A percentile compares a stretch with the other conserved stretches of the same genome.
Evolutionary conservation across 2,888 invertebrate genomes (phyloP).

Genomic region (Megalurothrips usitatus): DNA sequence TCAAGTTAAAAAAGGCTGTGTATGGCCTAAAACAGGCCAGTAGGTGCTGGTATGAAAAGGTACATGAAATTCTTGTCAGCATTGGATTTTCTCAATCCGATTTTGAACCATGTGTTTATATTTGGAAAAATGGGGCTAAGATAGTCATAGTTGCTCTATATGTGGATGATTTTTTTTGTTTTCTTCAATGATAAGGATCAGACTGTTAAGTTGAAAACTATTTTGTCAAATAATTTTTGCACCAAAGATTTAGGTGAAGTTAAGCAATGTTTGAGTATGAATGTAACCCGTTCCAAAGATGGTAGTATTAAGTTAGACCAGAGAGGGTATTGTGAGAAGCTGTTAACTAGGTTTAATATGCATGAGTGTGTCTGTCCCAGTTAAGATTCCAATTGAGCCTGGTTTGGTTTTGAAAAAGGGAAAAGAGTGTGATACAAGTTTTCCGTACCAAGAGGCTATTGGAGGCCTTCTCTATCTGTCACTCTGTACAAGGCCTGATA

Average conservation of each 20-base stretch:
- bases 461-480: neutral
- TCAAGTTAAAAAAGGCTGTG: constrained; percentile 36
- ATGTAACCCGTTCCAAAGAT: neutral
- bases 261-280: constrained; percentile 33
- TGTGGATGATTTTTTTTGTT: constrained; percentile 36
- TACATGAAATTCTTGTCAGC: neutral
- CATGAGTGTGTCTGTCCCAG: neutral
- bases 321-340: neutral
- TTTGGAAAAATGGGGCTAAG: constrained; percentile 28
- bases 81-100: neutral
- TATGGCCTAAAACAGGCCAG: constrained; percentile 38
- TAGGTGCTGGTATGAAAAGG: constrained; percentile 25
- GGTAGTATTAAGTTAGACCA: neutral
- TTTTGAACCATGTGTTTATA: constrained; percentile 17
- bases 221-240: constrained; percentile 35
- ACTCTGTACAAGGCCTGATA: neutral
- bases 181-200: neutral
- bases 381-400: neutral
- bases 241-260: constrained; percentile 36
- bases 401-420: neutral
- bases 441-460: neutral
- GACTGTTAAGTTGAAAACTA: constrained; percentile 29
- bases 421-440: neutral
- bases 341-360: neutral
- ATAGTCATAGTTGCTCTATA: constrained; percentile 37